Evolutionary conservation across 2,113 vertebrate species (phyloP), one percentile per base, ranked within the genome.

Genomic region (Fregata magnificens): DNA sequence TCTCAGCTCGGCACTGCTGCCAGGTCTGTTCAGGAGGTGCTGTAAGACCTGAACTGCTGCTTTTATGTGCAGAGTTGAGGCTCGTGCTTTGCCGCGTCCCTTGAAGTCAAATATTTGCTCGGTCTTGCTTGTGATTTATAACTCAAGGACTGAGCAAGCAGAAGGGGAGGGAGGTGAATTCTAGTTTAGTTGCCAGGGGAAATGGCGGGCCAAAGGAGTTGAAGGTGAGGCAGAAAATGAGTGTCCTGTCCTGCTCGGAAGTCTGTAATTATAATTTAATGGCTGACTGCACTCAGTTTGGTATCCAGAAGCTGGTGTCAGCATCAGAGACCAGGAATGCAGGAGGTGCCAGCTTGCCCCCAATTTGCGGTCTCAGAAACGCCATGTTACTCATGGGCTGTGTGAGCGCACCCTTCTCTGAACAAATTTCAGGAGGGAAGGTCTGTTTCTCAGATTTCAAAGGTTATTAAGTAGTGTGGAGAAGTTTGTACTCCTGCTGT

Each of bases 161-260:
- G 78, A 22, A 88, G 45, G 15, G 36, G 58, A 82, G 62, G 73
- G 53, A 80, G 62, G 58, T 0, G 18, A 55, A 58, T 26, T 77
- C 2, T 1, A 26, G 31, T 62, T 79, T 47, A 32, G 49, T n/a
- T 87, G 82, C 80, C 0, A 0, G 40, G 73, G 85, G 67, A 70
- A 71, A 87, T 59, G n/a, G 36, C 26, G 45, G 59, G 44, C 29
- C 53, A 26, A 52, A 95, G 88, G 72, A 91, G 91, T 86, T 52
- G 95, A 36, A 93, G 97, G 89, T 82, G 93, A 96, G 86, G 91
- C 67, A 91, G 66, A 29, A 82, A 72, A 93, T 93, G 82, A 91
- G 85, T 87, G 66, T 47, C 58, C 53, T 53, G 22, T 79, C 49
- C 70, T 82, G 44, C 84, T 58, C 7, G 11, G 65, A 81, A 50